Conservation (phyloP, 2,888 invertebrate species). For the Eupithecia centaureata region DNA sequence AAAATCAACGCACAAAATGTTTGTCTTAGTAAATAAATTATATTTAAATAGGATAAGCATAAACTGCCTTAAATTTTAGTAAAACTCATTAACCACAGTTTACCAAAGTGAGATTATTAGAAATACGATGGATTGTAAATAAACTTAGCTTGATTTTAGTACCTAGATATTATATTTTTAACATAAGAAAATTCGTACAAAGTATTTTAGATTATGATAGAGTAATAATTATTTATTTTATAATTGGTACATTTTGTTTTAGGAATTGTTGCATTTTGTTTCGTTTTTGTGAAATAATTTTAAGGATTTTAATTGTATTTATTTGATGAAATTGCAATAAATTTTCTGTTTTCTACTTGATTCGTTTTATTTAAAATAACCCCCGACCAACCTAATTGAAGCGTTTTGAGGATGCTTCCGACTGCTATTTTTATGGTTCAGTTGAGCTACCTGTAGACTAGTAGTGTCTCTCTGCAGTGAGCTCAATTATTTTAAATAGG, state of each 20-base stretch:
- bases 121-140: constrained; percentile 65
- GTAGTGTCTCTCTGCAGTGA: too few relatives aligned
- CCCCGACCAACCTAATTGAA: not conserved
- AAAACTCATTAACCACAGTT: constrained; percentile 82
- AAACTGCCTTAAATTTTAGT: constrained; percentile 30
- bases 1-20: constrained; percentile 31
- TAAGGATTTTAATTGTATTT: constrained; percentile 77
- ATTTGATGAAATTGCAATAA: constrained; percentile 75
- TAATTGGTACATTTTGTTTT: constrained; percentile 59
- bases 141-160: constrained; percentile 45
- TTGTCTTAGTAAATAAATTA: constrained; percentile 27
- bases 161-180: constrained; percentile 36
- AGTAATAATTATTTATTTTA: constrained; percentile 70
- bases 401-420: too few relatives aligned
- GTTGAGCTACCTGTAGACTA: too few relatives aligned
- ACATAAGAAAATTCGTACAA: constrained; percentile 69
- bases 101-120: constrained; percentile 86
- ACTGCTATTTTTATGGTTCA: too few relatives aligned
- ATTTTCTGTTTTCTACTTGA: constrained; percentile 69
- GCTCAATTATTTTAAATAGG: too few relatives aligned
- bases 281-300: constrained; percentile 75
- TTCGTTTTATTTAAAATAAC: constrained; percentile 35
- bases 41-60: constrained; percentile 24
- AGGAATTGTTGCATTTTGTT: constrained; percentile 80
- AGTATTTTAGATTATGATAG: constrained; percentile 69